These are phyloP conservation scores for Lepidocyrtoides sp. DNA, from an alignment of 2,888 invertebrate genomes.

Conservation along the genomic window DNA sequence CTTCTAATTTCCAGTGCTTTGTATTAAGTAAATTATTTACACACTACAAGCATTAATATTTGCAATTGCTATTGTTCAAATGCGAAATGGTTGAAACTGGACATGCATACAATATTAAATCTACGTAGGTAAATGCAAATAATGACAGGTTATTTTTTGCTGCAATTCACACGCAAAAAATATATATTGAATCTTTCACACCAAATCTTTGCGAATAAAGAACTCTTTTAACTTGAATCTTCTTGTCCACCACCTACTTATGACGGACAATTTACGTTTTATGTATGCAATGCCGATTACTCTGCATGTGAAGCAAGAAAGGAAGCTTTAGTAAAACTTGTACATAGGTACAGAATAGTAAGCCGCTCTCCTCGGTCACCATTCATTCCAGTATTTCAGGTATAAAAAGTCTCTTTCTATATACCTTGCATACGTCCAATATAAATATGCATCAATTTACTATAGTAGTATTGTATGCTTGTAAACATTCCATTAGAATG, in stretches of 20 bases:
- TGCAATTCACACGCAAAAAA: conserved; percentile 9
- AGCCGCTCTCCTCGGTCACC: neutral
- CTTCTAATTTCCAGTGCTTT: too few species aligned
- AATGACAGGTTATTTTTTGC: conserved; percentile 32
- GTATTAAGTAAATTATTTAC: too few species aligned
- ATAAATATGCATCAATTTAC: neutral
- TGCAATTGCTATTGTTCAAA: too few species aligned
- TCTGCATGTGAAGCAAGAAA: neutral
- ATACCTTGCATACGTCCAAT: too few species aligned
- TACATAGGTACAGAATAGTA: neutral
- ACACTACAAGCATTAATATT: too few species aligned
- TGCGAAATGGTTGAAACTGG: too few species aligned
- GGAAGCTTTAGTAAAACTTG: neutral
- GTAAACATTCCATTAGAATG: neutral
- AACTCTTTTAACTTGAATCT: conserved; percentile 49
- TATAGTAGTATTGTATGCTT: neutral
- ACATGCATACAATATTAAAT: too few species aligned
- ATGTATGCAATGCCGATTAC: too few species aligned
- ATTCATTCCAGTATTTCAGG: neutral
- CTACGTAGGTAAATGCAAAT: too few species aligned
- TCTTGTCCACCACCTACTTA: conserved; percentile 10
- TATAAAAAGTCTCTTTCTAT: too few species aligned
- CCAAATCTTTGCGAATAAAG: neutral
- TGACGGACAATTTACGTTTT: conserved; percentile 25
- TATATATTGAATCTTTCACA: neutral